Conservation (phyloP, 2,113 vertebrate species). For the Empidonax alnorum region DNA sequence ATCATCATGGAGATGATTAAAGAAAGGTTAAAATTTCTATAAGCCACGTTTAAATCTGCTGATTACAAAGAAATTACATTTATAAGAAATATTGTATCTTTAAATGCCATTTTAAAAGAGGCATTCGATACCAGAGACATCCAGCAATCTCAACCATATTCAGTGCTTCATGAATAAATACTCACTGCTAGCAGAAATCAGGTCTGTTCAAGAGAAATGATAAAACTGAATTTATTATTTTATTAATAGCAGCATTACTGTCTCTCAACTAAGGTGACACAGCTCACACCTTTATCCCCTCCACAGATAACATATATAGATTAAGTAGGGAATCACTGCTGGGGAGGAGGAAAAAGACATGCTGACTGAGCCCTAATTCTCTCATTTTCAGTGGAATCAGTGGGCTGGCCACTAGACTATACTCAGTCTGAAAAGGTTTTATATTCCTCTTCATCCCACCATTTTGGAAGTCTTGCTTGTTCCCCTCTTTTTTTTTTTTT, state of each 20-base stretch:
- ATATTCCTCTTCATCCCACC: background rate
- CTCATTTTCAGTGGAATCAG: background rate
- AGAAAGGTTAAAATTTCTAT: conserved; percentile 33
- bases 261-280: background rate
- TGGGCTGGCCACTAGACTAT: background rate
- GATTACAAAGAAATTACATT: conserved; percentile 30
- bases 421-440: background rate
- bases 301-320: background rate
- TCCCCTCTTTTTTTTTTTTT: background rate
- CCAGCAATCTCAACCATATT: background rate
- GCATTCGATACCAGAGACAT: background rate
- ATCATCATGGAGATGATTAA: background rate
- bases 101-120: conserved; percentile 15
- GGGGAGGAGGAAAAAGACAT: background rate
- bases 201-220: background rate
- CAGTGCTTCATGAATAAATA: conserved; percentile 32
- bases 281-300: background rate
- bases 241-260: conserved; percentile 34
- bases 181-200: conserved; percentile 10
- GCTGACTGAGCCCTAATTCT: background rate
- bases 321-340: background rate
- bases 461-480: background rate
- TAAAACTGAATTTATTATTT: conserved; percentile 46
- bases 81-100: background rate
- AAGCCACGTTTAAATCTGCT: background rate